Evolutionary conservation across 2,797 vertebrate genomes (phyloP).

Genomic region (Enteromius argenteus): DNA sequence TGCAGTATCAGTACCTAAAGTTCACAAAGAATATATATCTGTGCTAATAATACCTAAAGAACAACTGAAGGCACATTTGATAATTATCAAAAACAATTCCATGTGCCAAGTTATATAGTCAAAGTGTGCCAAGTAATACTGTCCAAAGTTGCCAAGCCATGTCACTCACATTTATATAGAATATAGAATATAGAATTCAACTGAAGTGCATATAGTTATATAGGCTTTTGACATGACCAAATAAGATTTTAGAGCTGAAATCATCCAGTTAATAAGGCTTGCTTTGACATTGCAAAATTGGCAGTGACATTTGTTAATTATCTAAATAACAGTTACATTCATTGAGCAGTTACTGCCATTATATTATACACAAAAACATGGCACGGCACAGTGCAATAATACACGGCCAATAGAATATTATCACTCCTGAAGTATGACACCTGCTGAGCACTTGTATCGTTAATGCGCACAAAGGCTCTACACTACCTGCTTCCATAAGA

Average conservation of each 20-base stretch:
- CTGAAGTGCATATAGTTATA: background rate
- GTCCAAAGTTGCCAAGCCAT: background rate
- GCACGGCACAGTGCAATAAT: background rate
- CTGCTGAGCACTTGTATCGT: background rate
- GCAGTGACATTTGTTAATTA: background rate
- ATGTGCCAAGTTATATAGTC: background rate
- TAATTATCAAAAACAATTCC: background rate
- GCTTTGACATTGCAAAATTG: background rate
- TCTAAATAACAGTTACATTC: background rate
- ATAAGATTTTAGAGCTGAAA: background rate
- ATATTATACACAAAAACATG: background rate
- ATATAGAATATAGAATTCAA: too few relatives aligned
- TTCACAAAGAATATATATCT: background rate
- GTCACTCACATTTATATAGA: background rate
- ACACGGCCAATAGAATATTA: background rate
- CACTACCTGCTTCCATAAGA: background rate
- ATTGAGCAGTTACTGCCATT: background rate
- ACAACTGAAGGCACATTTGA: background rate
- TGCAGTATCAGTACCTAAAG: background rate
- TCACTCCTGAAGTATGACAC: slow-evolving; percentile 12
- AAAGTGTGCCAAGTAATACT: too few relatives aligned
- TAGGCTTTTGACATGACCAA: background rate
- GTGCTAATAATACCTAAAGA: background rate
- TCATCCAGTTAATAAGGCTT: background rate
- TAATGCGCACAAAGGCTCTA: background rate